Conservation (phyloP, 2,797 vertebrate genomes). For the Merluccius polli region DNA sequence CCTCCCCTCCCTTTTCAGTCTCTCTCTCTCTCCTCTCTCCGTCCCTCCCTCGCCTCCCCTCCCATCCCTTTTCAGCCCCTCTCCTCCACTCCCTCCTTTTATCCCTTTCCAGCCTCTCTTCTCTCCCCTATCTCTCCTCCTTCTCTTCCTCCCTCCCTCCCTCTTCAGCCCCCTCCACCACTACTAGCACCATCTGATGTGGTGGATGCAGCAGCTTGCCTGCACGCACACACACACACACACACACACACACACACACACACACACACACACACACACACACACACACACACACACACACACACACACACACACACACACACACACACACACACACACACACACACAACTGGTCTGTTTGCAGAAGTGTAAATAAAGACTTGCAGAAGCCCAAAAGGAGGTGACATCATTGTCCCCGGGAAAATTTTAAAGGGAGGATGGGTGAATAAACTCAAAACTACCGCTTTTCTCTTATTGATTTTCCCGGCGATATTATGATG, state of each 20-base stretch:
- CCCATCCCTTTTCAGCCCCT: not conserved
- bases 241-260: not conserved
- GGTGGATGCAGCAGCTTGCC: conserved; percentile 54
- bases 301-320: not conserved
- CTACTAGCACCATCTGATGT: conserved; percentile 57
- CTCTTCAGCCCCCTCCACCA: conserved; percentile 13
- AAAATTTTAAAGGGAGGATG: not conserved
- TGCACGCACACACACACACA: conserved; percentile 15
- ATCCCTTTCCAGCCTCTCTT: not conserved
- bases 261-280: not conserved
- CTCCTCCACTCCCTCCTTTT: not conserved
- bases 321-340: conserved; percentile 6
- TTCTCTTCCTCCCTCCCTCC: not conserved
- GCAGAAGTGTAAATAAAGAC: conserved; percentile 13
- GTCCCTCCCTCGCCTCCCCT: not conserved
- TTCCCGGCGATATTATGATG: not conserved
- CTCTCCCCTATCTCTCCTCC: too few relatives aligned
- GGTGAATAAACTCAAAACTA: not conserved
- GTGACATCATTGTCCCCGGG: not conserved
- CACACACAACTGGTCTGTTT: not conserved
- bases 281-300: conserved; percentile 2
- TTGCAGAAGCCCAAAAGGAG: not conserved
- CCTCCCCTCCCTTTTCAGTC: not conserved
- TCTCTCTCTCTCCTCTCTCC: not conserved
- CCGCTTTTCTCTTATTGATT: not conserved